These are phyloP conservation scores for Pantala flavescens DNA, from an alignment of 1,140 invertebrate species.

Conservation along the genomic window DNA sequence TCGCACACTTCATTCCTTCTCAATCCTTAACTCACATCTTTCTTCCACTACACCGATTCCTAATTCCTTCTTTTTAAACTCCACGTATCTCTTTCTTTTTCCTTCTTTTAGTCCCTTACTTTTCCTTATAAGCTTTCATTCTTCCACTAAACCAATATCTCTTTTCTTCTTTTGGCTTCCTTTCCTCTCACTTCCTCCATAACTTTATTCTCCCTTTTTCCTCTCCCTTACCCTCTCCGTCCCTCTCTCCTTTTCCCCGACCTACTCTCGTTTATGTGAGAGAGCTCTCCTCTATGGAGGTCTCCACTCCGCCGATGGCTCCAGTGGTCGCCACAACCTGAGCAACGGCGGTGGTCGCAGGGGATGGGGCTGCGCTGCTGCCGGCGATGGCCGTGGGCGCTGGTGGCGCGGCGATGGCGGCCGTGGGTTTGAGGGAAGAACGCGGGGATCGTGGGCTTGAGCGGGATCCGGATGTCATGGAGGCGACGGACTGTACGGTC, in stretches of 20 bases:
- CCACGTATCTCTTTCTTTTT: too few species aligned
- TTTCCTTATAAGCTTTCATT: too few species aligned
- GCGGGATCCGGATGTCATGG: constrained; percentile 32
- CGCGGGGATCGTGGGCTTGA: constrained; percentile 34
- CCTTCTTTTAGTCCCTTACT: too few species aligned
- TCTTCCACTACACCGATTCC: too few species aligned
- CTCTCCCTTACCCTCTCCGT: too few species aligned
- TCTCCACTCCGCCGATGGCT: background rate
- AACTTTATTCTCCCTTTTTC: too few species aligned
- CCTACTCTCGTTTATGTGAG: background rate
- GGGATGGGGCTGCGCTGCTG: background rate
- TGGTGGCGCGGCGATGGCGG: background rate
- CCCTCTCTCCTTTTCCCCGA: background rate
- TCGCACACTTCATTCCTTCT: too few species aligned
- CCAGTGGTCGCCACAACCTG: background rate
- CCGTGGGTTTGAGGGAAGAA: background rate
- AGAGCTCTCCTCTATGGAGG: background rate
- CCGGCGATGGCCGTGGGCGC: background rate
- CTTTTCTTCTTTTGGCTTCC: too few species aligned
- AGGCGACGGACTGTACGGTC: constrained; percentile 37
- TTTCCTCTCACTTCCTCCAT: too few species aligned
- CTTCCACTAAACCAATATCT: too few species aligned
- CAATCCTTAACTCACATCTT: too few species aligned
- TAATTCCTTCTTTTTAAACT: too few species aligned
- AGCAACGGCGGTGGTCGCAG: background rate